phyloP scores from a whole-genome alignment of 2,113 vertebrate genomes.

The Maccullochella peelii region DNA sequence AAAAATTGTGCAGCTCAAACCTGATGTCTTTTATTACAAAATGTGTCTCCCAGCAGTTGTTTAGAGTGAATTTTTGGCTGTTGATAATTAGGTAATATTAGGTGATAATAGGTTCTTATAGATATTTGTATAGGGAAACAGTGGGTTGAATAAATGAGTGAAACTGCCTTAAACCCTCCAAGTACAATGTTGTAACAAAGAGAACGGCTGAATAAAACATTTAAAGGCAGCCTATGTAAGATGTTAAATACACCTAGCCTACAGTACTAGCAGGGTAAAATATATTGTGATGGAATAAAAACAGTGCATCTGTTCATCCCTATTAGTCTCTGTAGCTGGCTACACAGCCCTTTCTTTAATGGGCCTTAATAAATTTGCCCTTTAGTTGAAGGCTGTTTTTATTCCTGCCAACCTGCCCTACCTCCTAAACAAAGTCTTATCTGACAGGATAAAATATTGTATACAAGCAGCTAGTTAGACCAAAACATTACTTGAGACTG shows the following conservation, averaged over 20 bases:
- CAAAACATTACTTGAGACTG: neutral
- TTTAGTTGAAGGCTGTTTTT: neutral
- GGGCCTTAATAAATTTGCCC: neutral
- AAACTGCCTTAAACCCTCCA: neutral
- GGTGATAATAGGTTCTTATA: constrained; percentile 2
- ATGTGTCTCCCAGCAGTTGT: neutral
- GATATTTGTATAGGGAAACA: neutral
- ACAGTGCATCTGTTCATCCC: neutral
- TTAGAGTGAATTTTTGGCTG: too few species aligned
- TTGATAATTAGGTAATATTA: neutral
- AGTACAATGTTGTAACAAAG: neutral
- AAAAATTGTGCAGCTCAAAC: neutral
- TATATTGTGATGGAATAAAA: neutral
- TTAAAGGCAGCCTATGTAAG: neutral
- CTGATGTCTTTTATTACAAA: neutral
- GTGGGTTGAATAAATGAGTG: neutral
- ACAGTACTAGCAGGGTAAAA: neutral
- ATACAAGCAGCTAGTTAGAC: neutral
- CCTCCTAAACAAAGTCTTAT: neutral
- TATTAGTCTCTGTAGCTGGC: neutral
- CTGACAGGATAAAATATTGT: neutral
- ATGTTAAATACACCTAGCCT: neutral
- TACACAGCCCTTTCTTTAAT: neutral
- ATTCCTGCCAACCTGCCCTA: neutral
- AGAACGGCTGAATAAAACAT: neutral